These are phyloP conservation scores for Pelagia noctiluca DNA, from an alignment of 30 jellyfish, hydroid and myxozoan species.

Conservation along the genomic window DNA sequence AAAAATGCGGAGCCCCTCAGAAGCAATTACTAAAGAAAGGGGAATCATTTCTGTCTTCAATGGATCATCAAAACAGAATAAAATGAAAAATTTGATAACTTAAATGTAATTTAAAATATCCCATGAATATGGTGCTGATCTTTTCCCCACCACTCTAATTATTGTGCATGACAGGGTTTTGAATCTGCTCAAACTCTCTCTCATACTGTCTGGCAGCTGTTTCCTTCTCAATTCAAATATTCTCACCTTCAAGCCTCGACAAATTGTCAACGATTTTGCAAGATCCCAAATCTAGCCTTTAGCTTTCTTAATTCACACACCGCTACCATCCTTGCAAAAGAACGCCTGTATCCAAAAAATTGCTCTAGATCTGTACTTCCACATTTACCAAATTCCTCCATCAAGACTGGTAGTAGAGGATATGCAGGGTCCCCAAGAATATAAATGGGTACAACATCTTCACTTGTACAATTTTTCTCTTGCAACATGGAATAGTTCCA, in stretches of 20 bases:
- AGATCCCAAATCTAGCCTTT: slow-evolving; percentile 23
- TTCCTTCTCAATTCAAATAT: neutral
- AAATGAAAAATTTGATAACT: neutral
- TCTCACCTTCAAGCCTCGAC: neutral
- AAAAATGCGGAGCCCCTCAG: neutral
- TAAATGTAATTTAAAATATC: too few species aligned
- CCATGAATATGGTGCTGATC: too few species aligned
- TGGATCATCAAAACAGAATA: neutral
- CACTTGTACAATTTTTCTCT: slow-evolving; percentile 16
- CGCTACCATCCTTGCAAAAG: slow-evolving; percentile 20
- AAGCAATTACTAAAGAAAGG: neutral
- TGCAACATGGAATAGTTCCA: slow-evolving; percentile 48
- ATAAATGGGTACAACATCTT: slow-evolving; percentile 18
- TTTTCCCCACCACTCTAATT: slow-evolving; percentile 2
- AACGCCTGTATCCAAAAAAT: slow-evolving; percentile 13
- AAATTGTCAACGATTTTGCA: too few species aligned
- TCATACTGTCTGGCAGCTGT: slow-evolving; percentile 1
- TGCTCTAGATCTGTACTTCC: slow-evolving; percentile 32
- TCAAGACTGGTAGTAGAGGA: slow-evolving; percentile 35
- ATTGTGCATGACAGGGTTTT: slow-evolving; percentile 2
- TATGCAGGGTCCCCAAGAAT: slow-evolving; percentile 48
- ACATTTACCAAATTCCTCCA: slow-evolving; percentile 35
- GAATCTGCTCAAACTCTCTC: slow-evolving; percentile 2
- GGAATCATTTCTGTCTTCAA: neutral
- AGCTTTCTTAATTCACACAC: slow-evolving; percentile 41